A percentile compares a stretch with the other conserved stretches of the same genome.
Conservation (phyloP, 2,113 vertebrate species). For the Sturnus vulgaris region DNA sequence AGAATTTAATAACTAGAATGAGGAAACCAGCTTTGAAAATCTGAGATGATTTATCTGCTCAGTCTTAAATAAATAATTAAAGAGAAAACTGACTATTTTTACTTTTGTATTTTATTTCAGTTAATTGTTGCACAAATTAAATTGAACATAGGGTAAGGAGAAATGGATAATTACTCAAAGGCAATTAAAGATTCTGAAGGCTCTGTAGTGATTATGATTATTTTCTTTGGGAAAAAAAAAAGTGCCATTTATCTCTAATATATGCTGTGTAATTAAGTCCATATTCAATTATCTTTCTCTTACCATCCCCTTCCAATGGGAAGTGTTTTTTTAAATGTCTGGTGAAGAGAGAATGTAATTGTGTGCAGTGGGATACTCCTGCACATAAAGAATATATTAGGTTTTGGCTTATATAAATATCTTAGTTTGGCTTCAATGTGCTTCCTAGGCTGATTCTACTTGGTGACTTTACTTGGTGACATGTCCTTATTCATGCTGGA, state of each 20-base stretch:
- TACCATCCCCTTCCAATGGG: neutral
- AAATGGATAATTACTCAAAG: constrained; percentile 53
- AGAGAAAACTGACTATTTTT: neutral
- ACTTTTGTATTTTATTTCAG: constrained; percentile 9
- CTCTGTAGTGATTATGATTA: constrained; percentile 56
- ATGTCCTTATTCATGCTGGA: neutral
- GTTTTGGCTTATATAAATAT: neutral
- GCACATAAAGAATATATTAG: neutral
- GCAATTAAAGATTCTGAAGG: constrained; percentile 53
- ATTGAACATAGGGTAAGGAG: neutral
- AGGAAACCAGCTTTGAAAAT: constrained; percentile 2
- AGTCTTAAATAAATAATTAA: constrained; percentile 19
- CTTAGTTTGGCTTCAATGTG: neutral
- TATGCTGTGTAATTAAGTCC: constrained; percentile 50
- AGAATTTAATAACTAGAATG: neutral
- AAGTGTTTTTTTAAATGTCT: neutral
- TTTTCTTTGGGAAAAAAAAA: constrained; percentile 53
- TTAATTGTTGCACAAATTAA: constrained; percentile 41
- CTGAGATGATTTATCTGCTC: neutral
- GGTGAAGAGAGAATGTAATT: neutral
- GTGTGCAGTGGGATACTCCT: neutral
- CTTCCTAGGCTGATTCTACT: neutral
- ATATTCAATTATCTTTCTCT: constrained; percentile 46
- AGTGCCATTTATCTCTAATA: constrained; percentile 53
- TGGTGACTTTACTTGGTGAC: neutral